Conservation (phyloP, 2,113 vertebrate genomes). For the Cyanistes caeruleus region DNA sequence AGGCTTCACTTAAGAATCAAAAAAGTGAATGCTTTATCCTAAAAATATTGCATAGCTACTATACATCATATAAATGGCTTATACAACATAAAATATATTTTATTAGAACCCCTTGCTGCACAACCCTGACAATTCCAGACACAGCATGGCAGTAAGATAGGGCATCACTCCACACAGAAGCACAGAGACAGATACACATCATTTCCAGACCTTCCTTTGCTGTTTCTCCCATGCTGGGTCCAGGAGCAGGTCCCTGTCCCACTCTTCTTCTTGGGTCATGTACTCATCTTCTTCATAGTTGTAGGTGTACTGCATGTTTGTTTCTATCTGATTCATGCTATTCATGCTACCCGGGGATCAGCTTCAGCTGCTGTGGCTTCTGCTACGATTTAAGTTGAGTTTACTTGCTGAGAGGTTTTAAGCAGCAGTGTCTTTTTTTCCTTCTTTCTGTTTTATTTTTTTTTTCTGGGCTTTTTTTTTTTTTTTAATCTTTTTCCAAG, state of each 20-base stretch:
- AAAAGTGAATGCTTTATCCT: neutral
- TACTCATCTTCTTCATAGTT: slow-evolving; percentile 81
- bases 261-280: slow-evolving; percentile 86
- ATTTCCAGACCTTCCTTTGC: slow-evolving; percentile 81
- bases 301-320: slow-evolving; percentile 82
- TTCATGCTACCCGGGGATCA: slow-evolving; percentile 2
- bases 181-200: neutral
- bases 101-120: neutral
- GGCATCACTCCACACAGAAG: neutral
- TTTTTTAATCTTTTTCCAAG: neutral
- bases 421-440: neutral
- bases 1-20: neutral
- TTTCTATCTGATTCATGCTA: slow-evolving; percentile 80
- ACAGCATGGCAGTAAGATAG: neutral
- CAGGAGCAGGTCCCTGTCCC: slow-evolving; percentile 85
- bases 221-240: slow-evolving; percentile 87
- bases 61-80: neutral
- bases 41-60: neutral
- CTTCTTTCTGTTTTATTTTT: neutral
- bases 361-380: slow-evolving; percentile 14
- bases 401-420: neutral
- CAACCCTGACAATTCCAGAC: neutral
- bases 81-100: neutral
- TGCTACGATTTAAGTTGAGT: neutral
- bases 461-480: neutral